phyloP scores from a whole-genome alignment of 2,113 vertebrate species.

The Atrichornis clamosus region DNA sequence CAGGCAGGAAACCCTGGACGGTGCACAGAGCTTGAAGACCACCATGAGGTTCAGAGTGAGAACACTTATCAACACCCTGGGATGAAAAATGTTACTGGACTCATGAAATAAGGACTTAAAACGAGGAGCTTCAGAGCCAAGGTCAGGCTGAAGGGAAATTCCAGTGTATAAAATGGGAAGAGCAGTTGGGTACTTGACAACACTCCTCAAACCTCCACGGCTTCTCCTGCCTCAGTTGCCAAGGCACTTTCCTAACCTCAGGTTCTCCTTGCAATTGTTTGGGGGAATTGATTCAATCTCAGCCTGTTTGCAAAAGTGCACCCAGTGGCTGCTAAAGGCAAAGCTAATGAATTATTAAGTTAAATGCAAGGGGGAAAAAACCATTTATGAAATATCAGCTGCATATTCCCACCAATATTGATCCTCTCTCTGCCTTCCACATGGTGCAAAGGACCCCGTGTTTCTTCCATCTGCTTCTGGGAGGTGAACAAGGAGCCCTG shows the following conservation, averaged over 20 bases:
- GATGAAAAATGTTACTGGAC: fast-evolving
- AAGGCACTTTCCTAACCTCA: fast-evolving
- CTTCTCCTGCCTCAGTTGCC: background rate
- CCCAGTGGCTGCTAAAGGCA: background rate
- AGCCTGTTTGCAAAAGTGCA: background rate
- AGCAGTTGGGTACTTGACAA: background rate
- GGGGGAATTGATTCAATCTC: background rate
- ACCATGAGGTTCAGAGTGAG: background rate
- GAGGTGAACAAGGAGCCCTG: background rate
- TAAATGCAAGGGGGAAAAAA: background rate
- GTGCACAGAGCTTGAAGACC: background rate
- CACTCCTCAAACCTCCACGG: fast-evolving
- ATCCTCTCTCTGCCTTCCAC: background rate
- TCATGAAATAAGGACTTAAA: background rate
- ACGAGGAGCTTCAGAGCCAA: background rate
- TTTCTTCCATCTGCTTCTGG: background rate
- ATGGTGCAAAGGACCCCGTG: fast-evolving
- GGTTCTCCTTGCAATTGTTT: background rate
- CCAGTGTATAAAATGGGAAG: background rate
- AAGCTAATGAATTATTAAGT: background rate
- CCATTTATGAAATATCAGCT: background rate
- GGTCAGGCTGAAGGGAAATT: background rate
- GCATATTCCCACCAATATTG: background rate
- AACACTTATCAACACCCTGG: background rate
- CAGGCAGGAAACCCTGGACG: background rate